A percentile compares a stretch with the other conserved stretches of the same genome.
Evolutionary conservation across 2,113 vertebrate genomes (phyloP).

Genomic region (Entomyzon cyanotis): DNA sequence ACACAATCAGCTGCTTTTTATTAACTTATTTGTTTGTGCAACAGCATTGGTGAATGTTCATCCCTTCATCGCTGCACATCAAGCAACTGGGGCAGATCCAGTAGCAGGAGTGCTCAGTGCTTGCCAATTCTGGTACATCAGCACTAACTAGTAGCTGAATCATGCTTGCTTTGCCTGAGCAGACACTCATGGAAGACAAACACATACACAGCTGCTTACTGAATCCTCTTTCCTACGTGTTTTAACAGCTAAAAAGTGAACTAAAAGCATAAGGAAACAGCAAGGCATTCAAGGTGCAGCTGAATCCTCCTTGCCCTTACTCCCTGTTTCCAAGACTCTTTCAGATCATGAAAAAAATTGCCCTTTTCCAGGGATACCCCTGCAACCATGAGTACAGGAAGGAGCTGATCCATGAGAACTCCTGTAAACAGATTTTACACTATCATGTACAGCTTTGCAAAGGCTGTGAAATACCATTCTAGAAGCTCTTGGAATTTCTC

Average conservation of each 20-base stretch:
- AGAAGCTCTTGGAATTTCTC: background rate
- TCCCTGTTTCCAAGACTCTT: background rate
- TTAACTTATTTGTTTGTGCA: slow-evolving; percentile 57
- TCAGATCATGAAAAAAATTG: background rate
- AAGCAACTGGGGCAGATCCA: slow-evolving; percentile 39
- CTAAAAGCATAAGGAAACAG: background rate
- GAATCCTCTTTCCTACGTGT: background rate
- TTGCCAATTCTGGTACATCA: slow-evolving; percentile 19
- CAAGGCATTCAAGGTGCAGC: background rate
- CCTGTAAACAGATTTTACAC: background rate
- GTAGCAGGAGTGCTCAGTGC: background rate
- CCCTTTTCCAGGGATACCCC: background rate
- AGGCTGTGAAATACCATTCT: background rate
- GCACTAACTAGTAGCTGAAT: slow-evolving; percentile 30
- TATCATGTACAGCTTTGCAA: background rate
- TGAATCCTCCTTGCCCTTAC: background rate
- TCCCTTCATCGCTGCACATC: slow-evolving; percentile 23
- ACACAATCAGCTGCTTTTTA: slow-evolving; percentile 57
- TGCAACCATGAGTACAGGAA: background rate
- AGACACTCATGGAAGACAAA: background rate
- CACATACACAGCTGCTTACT: background rate
- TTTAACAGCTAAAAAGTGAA: background rate
- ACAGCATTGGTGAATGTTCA: slow-evolving; percentile 25
- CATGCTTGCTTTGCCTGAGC: background rate
- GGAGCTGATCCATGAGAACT: background rate